These are phyloP conservation scores for Muntiacus muntjak DNA, from an alignment of 2,113 vertebrate genomes.

Conservation along the genomic window DNA sequence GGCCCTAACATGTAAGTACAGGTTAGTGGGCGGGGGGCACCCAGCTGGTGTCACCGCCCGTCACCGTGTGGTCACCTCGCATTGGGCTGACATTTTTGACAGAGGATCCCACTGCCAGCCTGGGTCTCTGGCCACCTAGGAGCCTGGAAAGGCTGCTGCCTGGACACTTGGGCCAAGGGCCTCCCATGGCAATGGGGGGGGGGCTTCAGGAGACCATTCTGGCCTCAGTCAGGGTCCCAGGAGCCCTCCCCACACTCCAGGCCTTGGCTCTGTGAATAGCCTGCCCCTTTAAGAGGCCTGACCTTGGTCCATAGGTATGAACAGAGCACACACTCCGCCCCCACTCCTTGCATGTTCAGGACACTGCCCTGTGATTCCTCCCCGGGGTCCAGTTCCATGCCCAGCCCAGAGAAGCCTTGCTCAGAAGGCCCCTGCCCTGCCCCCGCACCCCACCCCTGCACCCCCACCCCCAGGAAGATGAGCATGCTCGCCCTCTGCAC, in stretches of 20 bases:
- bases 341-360: background rate
- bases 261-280: background rate
- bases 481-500: background rate
- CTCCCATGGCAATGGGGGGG: rapidly evolving
- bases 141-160: background rate
- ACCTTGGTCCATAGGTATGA: background rate
- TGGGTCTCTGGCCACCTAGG: background rate
- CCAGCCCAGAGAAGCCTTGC: background rate
- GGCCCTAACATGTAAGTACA: background rate
- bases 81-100: background rate
- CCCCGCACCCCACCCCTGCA: too few species aligned
- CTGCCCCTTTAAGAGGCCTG: background rate
- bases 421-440: background rate
- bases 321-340: background rate
- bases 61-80: background rate
- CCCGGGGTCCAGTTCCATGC: too few species aligned
- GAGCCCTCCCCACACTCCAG: background rate
- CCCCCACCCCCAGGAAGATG: background rate
- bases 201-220: background rate
- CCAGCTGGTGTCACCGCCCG: background rate
- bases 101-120: background rate
- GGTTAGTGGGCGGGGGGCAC: background rate
- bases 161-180: background rate
- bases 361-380: background rate
- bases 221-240: background rate